Evolutionary conservation across 2,113 vertebrate genomes (phyloP).

Genomic region (Phalacrocorax carbo): DNA sequence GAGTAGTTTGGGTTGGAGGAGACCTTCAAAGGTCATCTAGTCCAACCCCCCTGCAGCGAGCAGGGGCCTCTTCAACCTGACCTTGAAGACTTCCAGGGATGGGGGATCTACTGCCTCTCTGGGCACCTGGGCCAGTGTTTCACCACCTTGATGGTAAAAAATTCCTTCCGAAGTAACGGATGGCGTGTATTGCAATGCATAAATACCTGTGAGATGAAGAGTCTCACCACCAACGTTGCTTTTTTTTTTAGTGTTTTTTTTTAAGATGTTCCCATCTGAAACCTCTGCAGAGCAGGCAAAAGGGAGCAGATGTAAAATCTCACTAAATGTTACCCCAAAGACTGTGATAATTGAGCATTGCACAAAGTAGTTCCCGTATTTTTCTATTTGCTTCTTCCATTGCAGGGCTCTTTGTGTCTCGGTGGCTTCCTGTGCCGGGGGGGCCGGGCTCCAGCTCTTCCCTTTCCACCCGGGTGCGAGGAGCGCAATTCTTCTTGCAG

Average conservation of each 20-base stretch:
- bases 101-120: neutral
- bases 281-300: neutral
- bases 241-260: neutral
- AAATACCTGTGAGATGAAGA: neutral
- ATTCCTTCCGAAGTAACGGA: neutral
- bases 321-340: neutral
- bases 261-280: neutral
- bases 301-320: neutral
- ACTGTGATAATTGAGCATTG: neutral
- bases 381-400: neutral
- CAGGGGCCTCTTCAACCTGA: neutral
- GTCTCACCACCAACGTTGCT: neutral
- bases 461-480: neutral
- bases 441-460: neutral
- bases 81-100: neutral
- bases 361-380: conserved; percentile 5
- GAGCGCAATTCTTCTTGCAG: neutral
- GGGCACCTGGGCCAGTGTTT: neutral
- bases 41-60: accelerated
- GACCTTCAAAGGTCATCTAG: neutral
- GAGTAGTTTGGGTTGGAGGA: neutral
- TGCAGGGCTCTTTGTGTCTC: conserved; percentile 46
- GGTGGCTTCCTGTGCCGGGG: conserved; percentile 29
- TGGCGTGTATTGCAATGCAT: accelerated
- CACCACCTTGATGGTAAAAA: neutral